Base-by-base conservation (phyloP, 2,113 vertebrate genomes). In the Phylloscopus whistleri region DNA sequence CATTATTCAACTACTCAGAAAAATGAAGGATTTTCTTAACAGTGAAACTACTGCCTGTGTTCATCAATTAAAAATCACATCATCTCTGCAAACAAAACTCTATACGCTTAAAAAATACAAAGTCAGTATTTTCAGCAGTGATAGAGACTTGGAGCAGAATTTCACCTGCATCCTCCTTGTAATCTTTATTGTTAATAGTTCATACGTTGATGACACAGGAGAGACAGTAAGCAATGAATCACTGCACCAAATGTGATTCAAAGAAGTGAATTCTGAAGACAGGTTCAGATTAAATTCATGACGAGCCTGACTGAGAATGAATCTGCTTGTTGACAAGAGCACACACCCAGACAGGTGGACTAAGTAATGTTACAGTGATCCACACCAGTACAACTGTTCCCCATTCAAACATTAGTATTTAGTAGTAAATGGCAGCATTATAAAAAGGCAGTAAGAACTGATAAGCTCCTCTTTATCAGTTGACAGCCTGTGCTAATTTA, bases 271-370 rank as follows among this genome's bases (percentile, higher is more conserved):
- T 80, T 83, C 39, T 60, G 39, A 63, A 59, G 52, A 31, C 9
- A 48, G 21, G 10, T 43, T 31, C 74, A 35, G 33, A 55, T 31
- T 15, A 67, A 56, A 60, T 9, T 56, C 2, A 2, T n/a, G 4
- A n/a, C 1, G 2, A 66, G 49, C 58, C 37, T 7, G 1, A 27
- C 7, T 11, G 27, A 70, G 23, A 30, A 75, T 10, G 19, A 24
- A 26, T 24, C 46, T 35, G 17, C 28, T 46, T 35, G 20, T 17
- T 39, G 24, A 24, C 18, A 43, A 64, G 3, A 67, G 23, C 49
- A 53, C 1, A 0, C 17, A 67, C 8, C 12, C 66, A 69, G 28
- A 8, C 10, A 35, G 28, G 9, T 4, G 3, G 28, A 23, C 16
- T 22, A 41, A 64, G 7, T 27, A 56, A 69, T 2, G 9, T 27